These are phyloP conservation scores for Blomia tropicalis DNA, from an alignment of 2,888 invertebrate genomes.

Conservation along the genomic window DNA sequence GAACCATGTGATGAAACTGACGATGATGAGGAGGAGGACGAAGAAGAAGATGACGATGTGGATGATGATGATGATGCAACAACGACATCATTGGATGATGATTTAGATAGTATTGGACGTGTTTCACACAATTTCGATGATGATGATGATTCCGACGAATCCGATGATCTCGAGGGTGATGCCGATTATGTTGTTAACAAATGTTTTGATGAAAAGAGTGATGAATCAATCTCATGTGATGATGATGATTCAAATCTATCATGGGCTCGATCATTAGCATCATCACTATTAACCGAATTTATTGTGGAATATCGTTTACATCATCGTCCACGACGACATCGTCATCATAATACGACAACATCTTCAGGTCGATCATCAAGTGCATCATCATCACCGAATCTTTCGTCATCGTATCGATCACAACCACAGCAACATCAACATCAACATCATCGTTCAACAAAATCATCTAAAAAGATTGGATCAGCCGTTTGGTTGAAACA, in stretches of 20 bases:
- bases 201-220: no score
- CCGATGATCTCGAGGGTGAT: background rate
- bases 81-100: no score
- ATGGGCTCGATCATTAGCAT: background rate
- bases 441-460: background rate
- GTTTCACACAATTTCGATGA: background rate
- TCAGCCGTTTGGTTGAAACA: background rate
- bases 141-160: background rate
- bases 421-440: background rate
- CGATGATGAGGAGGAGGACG: background rate
- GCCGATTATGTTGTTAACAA: background rate
- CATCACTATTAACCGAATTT: conserved; percentile 1
- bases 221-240: background rate
- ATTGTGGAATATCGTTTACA: background rate
- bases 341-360: background rate
- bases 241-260: background rate
- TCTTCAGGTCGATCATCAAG: background rate
- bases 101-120: background rate
- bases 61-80: no score
- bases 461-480: background rate
- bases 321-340: background rate
- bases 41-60: background rate
- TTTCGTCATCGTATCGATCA: background rate
- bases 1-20: background rate
- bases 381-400: background rate